These are phyloP conservation scores for Paramisgurnus dabryanus DNA, from an alignment of 2,113 vertebrate species.

Conservation along the genomic window DNA sequence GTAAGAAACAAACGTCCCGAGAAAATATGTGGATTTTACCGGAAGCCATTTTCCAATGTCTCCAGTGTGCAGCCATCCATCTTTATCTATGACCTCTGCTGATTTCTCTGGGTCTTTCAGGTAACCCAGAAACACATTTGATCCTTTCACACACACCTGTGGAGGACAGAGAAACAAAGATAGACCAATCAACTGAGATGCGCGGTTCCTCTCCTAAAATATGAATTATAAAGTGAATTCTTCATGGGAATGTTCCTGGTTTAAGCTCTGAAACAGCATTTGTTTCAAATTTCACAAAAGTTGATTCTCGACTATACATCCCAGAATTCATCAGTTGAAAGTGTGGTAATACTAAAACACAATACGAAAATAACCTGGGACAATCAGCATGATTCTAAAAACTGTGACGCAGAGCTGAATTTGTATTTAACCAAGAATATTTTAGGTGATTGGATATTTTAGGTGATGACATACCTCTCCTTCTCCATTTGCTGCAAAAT, in stretches of 20 bases:
- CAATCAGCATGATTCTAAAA: too few relatives aligned
- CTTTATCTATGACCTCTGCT: conserved; percentile 84
- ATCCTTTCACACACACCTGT: conserved; percentile 92
- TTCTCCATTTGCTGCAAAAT: conserved; percentile 86
- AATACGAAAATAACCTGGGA: too few relatives aligned
- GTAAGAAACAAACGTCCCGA: background rate
- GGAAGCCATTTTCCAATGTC: conserved; percentile 96
- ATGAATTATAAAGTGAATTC: background rate
- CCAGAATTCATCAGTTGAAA: too few relatives aligned
- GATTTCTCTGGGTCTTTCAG: conserved; percentile 90
- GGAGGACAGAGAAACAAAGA: conserved; percentile 2
- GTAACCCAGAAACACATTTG: conserved; percentile 92
- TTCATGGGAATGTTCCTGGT: too few relatives aligned
- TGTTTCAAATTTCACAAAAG: too few relatives aligned
- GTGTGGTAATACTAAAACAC: too few relatives aligned
- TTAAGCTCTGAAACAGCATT: too few relatives aligned
- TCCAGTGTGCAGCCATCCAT: conserved; percentile 96
- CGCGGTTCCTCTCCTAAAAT: background rate
- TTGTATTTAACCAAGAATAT: background rate
- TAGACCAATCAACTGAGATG: background rate
- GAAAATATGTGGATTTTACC: conserved; percentile 71
- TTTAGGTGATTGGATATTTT: background rate
- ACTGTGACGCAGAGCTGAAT: background rate
- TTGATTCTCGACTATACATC: too few relatives aligned
- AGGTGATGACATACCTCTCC: conserved; percentile 84